Conservation (phyloP, 2,888 invertebrate species). For the Pteria penguin region DNA sequence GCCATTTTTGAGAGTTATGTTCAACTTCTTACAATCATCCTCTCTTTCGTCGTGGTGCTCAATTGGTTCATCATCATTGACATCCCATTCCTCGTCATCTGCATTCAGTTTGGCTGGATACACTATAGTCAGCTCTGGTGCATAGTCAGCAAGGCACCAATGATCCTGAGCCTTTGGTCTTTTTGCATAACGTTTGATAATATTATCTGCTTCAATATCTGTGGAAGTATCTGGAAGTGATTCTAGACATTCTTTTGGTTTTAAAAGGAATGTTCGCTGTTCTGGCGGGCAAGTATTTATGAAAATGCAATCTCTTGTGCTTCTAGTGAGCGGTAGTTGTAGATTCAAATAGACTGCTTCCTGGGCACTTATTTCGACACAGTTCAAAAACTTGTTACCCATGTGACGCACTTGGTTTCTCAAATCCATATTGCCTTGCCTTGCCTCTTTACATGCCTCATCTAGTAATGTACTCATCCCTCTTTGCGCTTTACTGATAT, state of each 20-base stretch:
- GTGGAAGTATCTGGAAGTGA: slow-evolving; percentile 40
- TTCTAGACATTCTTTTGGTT: slow-evolving; percentile 28
- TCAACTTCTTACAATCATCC: too few species aligned
- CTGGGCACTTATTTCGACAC: slow-evolving; percentile 20
- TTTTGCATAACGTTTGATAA: background rate
- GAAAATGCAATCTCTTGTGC: slow-evolving; percentile 16
- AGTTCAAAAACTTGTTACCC: slow-evolving; percentile 15
- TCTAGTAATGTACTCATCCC: slow-evolving; percentile 33
- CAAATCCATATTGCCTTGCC: slow-evolving; percentile 18
- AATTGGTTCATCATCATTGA: slow-evolving; percentile 3
- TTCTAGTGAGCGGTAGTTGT: slow-evolving; percentile 12
- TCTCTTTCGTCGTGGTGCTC: too few species aligned
- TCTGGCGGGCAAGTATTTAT: slow-evolving; percentile 15
- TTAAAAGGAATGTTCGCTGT: slow-evolving; percentile 30
- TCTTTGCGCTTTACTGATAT: slow-evolving; percentile 39
- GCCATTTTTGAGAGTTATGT: too few species aligned
- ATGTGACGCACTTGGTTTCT: slow-evolving; percentile 17
- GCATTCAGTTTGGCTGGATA: background rate
- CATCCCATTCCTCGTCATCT: background rate
- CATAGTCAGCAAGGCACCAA: slow-evolving; percentile 46
- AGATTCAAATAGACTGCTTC: slow-evolving; percentile 11
- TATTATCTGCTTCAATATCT: slow-evolving; percentile 35
- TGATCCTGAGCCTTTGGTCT: slow-evolving; percentile 21
- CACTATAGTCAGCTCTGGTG: slow-evolving; percentile 24
- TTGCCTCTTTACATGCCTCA: slow-evolving; percentile 34